Percentiles rank a stretch among this genome's conserved stretches.
phyloP scores from a whole-genome alignment of 1,140 invertebrate genomes.

The Meloidogyne chitwoodi region DNA sequence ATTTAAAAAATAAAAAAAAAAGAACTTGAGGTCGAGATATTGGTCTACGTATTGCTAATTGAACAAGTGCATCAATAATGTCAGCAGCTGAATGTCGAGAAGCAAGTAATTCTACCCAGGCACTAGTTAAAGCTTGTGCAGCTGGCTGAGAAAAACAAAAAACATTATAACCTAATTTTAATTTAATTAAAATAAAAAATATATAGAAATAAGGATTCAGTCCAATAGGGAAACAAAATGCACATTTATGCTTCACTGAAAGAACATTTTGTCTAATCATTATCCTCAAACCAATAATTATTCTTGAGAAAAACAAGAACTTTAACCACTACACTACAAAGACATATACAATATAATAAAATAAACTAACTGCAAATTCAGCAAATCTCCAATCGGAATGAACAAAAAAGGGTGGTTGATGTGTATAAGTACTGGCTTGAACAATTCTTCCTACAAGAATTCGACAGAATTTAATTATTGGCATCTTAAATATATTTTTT shows the following conservation, averaged over 20 bases:
- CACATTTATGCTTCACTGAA: neutral
- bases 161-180: neutral
- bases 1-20: neutral
- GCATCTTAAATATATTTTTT: slow-evolving; percentile 31
- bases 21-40: slow-evolving; percentile 34
- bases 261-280: neutral
- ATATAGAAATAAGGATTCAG: neutral
- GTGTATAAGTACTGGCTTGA: slow-evolving; percentile 36
- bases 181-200: too few relatives aligned
- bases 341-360: neutral
- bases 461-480: slow-evolving; percentile 31
- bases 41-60: slow-evolving; percentile 34
- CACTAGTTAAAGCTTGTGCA: slow-evolving; percentile 37
- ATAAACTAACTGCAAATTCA: slow-evolving; percentile 16
- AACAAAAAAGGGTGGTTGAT: slow-evolving; percentile 41
- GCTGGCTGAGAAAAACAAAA: slow-evolving; percentile 24
- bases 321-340: neutral
- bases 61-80: slow-evolving; percentile 31
- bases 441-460: slow-evolving; percentile 35
- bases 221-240: neutral
- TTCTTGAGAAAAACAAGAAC: neutral
- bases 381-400: slow-evolving; percentile 38
- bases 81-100: slow-evolving; percentile 12
- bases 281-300: neutral
- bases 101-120: slow-evolving; percentile 41